These are phyloP conservation scores for Plecturocebus donacophilus DNA, from an alignment of 2,113 vertebrate species.

Conservation along the genomic window DNA sequence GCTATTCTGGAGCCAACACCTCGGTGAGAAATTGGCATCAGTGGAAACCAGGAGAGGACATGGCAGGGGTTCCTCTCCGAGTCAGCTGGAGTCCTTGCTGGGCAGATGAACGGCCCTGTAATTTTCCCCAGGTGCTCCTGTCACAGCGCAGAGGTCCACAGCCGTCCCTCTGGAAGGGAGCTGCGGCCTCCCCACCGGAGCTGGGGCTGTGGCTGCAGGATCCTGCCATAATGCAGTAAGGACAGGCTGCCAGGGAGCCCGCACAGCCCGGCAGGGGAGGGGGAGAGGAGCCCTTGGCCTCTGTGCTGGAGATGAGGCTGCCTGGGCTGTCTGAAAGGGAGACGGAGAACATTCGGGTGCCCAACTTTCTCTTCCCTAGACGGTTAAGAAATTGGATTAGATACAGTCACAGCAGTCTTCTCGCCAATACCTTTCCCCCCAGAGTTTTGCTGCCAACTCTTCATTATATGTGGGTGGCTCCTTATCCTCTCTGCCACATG, in stretches of 20 bases:
- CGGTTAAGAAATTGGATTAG: neutral
- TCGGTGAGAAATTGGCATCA: constrained; percentile 15
- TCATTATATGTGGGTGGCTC: neutral
- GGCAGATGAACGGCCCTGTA: neutral
- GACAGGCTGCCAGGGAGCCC: constrained; percentile 67
- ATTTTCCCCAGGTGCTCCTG: neutral
- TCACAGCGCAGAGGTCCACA: neutral
- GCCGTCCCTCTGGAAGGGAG: neutral
- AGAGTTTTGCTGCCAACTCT: neutral
- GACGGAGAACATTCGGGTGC: rapidly evolving
- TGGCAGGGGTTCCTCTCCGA: neutral
- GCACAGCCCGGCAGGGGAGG: neutral
- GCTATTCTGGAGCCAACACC: constrained; percentile 35
- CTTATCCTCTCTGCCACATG: neutral
- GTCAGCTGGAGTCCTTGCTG: neutral
- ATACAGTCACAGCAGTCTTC: neutral
- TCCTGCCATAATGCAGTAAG: constrained; percentile 62
- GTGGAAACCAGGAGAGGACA: neutral
- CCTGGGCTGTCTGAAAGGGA: neutral
- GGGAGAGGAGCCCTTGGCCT: neutral
- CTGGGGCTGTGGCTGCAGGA: constrained; percentile 3
- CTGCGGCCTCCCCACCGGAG: neutral
- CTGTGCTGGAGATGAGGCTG: neutral
- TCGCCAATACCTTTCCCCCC: neutral
- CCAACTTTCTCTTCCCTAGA: neutral